A percentile compares a stretch with the other conserved stretches of the same genome.
Conservation (phyloP, 64 coral and sea anemone genomes). For the Catalaphyllia jardinei region DNA sequence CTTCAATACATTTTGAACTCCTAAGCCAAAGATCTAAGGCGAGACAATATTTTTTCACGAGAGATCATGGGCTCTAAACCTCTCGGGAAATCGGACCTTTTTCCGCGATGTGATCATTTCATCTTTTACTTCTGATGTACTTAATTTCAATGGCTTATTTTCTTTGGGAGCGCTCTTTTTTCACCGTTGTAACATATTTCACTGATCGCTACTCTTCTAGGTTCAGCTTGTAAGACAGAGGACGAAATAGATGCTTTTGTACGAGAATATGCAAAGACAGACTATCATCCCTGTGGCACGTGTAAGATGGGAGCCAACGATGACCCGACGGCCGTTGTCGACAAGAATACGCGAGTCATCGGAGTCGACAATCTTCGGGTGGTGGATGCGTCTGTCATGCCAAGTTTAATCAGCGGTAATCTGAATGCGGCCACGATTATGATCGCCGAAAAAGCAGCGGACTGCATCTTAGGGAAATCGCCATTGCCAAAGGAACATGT, state of each 20-base stretch:
- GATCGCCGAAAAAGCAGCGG: conserved; percentile 70
- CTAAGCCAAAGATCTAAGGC: too few relatives aligned
- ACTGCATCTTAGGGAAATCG: conserved; percentile 45
- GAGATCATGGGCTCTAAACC: too few relatives aligned
- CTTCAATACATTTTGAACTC: too few relatives aligned
- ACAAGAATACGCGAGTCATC: conserved; percentile 38
- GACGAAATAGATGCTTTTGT: conserved; percentile 59
- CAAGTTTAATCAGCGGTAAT: conserved; percentile 75
- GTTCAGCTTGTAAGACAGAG: conserved; percentile 29
- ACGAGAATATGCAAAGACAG: not conserved
- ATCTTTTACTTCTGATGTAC: too few relatives aligned
- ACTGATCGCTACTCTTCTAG: not conserved
- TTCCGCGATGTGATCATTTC: too few relatives aligned
- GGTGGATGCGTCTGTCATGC: conserved; percentile 75
- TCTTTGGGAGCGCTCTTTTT: too few relatives aligned
- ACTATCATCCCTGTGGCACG: conserved; percentile 57
- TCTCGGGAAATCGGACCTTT: too few relatives aligned
- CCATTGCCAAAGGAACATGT: conserved; percentile 42
- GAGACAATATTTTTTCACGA: too few relatives aligned
- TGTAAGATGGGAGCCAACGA: conserved; percentile 63
- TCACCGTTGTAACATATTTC: too few relatives aligned
- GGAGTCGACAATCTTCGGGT: conserved; percentile 65
- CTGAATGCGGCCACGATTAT: conserved; percentile 79
- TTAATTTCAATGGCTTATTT: too few relatives aligned
- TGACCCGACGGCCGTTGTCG: conserved; percentile 68